These are phyloP conservation scores for Gobio occitaniae DNA, from an alignment of 2,797 vertebrate species.

Conservation along the genomic window DNA sequence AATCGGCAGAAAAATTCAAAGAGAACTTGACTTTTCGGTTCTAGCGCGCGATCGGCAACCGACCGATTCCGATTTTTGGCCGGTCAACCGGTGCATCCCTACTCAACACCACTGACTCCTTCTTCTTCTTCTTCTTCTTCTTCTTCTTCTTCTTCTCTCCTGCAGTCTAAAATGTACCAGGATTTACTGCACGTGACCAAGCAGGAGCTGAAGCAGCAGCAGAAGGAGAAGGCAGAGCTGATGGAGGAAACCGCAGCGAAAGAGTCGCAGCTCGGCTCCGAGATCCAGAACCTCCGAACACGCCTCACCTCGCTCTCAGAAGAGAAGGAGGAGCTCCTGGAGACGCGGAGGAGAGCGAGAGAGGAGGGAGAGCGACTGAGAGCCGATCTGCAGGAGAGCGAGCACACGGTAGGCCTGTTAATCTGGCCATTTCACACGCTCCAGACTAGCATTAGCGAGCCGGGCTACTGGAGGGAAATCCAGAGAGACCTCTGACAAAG, in stretches of 20 bases:
- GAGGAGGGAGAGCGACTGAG: conserved; percentile 65
- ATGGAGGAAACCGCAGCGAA: conserved; percentile 2
- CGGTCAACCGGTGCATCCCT: too few species aligned
- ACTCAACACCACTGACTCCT: background rate
- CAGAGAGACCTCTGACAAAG: too few species aligned
- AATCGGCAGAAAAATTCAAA: too few species aligned
- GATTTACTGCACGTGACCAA: conserved; percentile 47
- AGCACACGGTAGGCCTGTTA: conserved; percentile 62
- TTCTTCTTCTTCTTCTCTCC: background rate
- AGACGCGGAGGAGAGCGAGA: conserved; percentile 64
- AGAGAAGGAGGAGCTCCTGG: conserved; percentile 75
- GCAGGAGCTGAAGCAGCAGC: conserved; percentile 55
- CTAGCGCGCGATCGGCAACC: too few species aligned
- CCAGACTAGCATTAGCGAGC: too few species aligned
- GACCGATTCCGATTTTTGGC: too few species aligned
- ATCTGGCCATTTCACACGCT: background rate
- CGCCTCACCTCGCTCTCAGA: conserved; percentile 65
- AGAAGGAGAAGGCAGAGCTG: conserved; percentile 33
- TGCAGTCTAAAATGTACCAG: conserved; percentile 56
- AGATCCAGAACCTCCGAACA: conserved; percentile 59
- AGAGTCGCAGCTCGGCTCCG: conserved; percentile 15
- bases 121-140: background rate
- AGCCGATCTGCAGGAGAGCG: conserved; percentile 64
- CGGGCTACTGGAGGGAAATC: too few species aligned
- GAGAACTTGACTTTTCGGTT: too few species aligned